These are phyloP conservation scores for Ivindomyrus marchei DNA, from an alignment of 2,113 vertebrate species.

Conservation along the genomic window DNA sequence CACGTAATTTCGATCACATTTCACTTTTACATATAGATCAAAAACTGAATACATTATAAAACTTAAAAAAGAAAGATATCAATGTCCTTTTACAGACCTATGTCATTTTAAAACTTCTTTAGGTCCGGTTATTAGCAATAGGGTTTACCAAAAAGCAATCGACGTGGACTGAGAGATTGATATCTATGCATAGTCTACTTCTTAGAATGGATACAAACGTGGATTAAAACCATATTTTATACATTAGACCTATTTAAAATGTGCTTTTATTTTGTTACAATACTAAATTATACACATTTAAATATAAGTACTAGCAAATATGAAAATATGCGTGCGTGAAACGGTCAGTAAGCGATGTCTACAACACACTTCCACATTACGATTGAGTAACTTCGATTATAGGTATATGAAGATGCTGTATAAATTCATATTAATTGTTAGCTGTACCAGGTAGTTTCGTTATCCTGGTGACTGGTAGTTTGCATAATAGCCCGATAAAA, in stretches of 20 bases:
- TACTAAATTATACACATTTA: background rate
- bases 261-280: background rate
- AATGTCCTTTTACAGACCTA: background rate
- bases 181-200: background rate
- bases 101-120: background rate
- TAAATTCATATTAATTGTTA: background rate
- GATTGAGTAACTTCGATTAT: background rate
- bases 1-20: background rate
- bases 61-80: background rate
- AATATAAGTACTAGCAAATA: background rate
- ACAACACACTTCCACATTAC: background rate
- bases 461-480: background rate
- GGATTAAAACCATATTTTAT: background rate
- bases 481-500: background rate
- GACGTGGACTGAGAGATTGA: background rate
- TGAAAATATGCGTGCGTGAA: background rate
- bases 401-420: conserved; percentile 9
- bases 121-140: background rate
- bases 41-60: background rate
- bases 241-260: background rate
- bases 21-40: background rate
- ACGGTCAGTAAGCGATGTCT: background rate
- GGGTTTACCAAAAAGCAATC: background rate
- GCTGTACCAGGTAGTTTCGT: background rate
- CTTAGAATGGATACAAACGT: background rate